phyloP scores from a whole-genome alignment of 2,797 vertebrate species.

The Enteromius radiatus region DNA sequence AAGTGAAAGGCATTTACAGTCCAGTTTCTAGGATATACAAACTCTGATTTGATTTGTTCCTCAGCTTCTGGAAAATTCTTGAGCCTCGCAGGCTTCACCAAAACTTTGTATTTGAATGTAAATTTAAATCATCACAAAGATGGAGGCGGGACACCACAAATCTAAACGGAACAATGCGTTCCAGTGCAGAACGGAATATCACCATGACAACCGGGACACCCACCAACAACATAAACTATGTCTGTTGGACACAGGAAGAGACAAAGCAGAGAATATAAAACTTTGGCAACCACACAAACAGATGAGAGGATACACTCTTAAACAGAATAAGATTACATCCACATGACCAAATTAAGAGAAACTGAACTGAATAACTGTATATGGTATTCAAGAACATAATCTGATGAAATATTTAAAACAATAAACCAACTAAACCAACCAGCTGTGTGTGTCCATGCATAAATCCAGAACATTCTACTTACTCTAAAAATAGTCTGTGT shows the following conservation, averaged over 20 bases:
- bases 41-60: slow-evolving; percentile 72
- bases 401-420: slow-evolving; percentile 13
- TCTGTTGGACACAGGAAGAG: slow-evolving; percentile 33
- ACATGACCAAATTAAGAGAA: slow-evolving; percentile 27
- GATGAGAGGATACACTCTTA: slow-evolving; percentile 5
- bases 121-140: slow-evolving; percentile 67
- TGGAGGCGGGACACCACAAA: slow-evolving; percentile 58
- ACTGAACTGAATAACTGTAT: not conserved
- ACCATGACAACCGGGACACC: slow-evolving; percentile 68
- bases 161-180: slow-evolving; percentile 56
- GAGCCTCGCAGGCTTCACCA: slow-evolving; percentile 55
- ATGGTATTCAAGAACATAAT: slow-evolving; percentile 22
- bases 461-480: slow-evolving; percentile 8
- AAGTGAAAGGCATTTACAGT: slow-evolving; percentile 60
- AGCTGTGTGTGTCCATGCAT: slow-evolving; percentile 33
- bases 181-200: slow-evolving; percentile 61
- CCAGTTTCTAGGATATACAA: slow-evolving; percentile 67
- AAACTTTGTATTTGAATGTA: slow-evolving; percentile 58
- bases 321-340: not conserved
- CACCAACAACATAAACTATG: slow-evolving; percentile 66
- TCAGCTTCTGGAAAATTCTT: slow-evolving; percentile 67
- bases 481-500: slow-evolving; percentile 12
- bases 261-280: slow-evolving; percentile 36
- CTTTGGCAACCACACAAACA: slow-evolving; percentile 46
- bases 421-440: slow-evolving; percentile 6